Evolutionary conservation across 2,113 vertebrate species (phyloP).

Genomic region (Nibea coibor): DNA sequence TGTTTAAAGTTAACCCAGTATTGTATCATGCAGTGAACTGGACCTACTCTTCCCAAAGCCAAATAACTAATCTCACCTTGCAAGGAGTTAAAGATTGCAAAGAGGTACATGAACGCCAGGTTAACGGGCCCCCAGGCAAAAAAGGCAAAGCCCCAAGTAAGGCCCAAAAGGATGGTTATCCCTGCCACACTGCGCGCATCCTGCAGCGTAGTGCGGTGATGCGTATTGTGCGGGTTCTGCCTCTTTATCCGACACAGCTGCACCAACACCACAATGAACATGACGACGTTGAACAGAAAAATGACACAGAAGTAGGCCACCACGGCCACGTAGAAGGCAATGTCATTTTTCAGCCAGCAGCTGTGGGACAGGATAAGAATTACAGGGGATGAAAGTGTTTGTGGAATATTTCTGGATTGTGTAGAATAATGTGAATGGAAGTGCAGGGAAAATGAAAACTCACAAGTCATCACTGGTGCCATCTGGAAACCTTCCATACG

Average conservation of each 20-base stretch:
- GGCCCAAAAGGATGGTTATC: conserved; percentile 92
- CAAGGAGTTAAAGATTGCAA: conserved; percentile 94
- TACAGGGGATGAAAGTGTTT: conserved; percentile 8
- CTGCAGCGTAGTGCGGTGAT: conserved; percentile 88
- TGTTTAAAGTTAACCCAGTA: not conserved
- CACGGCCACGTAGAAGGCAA: conserved; percentile 93
- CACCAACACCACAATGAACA: conserved; percentile 95
- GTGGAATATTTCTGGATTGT: not conserved
- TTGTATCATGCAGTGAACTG: not conserved
- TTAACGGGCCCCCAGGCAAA: conserved; percentile 93
- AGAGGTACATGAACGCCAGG: conserved; percentile 93
- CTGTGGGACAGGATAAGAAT: conserved; percentile 77
- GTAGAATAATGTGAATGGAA: not conserved
- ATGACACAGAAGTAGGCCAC: conserved; percentile 94
- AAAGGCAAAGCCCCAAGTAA: conserved; percentile 97
- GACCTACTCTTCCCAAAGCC: not conserved
- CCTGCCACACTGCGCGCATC: conserved; percentile 91
- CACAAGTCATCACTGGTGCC: conserved; percentile 89
- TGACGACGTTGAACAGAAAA: conserved; percentile 92
- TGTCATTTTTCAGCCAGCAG: conserved; percentile 93
- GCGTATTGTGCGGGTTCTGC: conserved; percentile 90
- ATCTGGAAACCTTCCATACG: conserved; percentile 86
- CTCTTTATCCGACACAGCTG: conserved; percentile 93
- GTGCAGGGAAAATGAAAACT: conserved; percentile 74
- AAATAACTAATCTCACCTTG: conserved; percentile 86